Evolutionary conservation across 2,113 vertebrate genomes (phyloP).

Genomic region (Zapus hudsonius): DNA sequence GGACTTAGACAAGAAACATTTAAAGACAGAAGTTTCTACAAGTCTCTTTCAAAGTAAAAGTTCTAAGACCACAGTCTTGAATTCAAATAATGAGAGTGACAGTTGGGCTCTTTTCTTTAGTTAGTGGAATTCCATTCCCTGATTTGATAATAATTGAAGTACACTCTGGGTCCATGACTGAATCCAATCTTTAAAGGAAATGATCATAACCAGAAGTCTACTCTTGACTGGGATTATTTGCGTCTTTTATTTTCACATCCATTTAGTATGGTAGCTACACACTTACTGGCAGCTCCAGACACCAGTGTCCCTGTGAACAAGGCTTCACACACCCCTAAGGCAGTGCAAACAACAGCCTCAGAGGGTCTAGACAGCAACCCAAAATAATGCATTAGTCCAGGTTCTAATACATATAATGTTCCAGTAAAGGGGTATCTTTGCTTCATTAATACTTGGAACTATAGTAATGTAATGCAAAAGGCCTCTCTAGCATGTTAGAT

Average conservation of each 20-base stretch:
- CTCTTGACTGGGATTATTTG: background rate
- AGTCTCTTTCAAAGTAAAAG: background rate
- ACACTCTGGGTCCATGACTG: background rate
- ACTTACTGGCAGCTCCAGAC: background rate
- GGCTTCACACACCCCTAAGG: slow-evolving; percentile 22
- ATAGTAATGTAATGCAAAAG: background rate
- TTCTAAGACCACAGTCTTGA: background rate
- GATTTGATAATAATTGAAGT: background rate
- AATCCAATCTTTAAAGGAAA: background rate
- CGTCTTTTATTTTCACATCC: slow-evolving; percentile 34
- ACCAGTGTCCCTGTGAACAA: background rate
- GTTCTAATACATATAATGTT: slow-evolving; percentile 36
- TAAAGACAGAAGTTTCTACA: background rate
- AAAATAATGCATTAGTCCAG: slow-evolving; percentile 22
- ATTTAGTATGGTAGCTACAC: background rate
- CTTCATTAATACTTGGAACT: background rate
- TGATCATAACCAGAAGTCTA: background rate
- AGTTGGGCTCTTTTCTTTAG: background rate
- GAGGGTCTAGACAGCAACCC: background rate
- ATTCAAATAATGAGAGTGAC: background rate
- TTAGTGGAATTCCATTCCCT: background rate
- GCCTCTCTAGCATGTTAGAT: background rate
- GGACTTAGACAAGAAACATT: background rate
- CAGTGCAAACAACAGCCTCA: slow-evolving; percentile 29
- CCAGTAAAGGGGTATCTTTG: slow-evolving; percentile 10